These are phyloP conservation scores for Brachyrhaphis roseni DNA, from an alignment of 2,797 vertebrate genomes.

Conservation along the genomic window DNA sequence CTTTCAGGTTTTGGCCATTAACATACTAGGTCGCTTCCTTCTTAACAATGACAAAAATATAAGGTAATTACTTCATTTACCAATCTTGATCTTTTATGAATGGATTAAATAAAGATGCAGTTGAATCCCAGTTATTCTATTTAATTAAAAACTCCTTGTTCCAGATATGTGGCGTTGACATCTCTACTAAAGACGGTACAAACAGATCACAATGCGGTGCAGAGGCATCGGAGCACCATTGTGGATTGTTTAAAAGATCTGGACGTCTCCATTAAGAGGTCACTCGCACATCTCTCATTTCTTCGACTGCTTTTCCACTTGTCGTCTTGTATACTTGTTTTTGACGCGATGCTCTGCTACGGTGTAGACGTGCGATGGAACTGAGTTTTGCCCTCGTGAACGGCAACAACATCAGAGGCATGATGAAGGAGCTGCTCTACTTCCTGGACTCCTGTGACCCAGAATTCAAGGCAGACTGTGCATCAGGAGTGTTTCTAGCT, in stretches of 20 bases:
- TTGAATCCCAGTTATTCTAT: conserved; percentile 5
- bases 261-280: conserved; percentile 99
- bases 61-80: conserved; percentile 77
- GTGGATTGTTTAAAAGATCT: conserved; percentile 99
- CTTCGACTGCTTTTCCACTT: background rate
- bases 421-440: conserved; percentile 99
- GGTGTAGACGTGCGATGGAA: conserved; percentile 94
- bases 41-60: conserved; percentile 99
- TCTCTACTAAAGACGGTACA: conserved; percentile 99
- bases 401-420: conserved; percentile 98
- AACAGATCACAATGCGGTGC: conserved; percentile 98
- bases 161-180: conserved; percentile 97
- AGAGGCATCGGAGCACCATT: conserved; percentile 97
- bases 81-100: background rate
- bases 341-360: conserved; percentile 17
- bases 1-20: conserved; percentile 95
- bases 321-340: conserved; percentile 13
- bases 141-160: conserved; percentile 23
- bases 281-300: conserved; percentile 8
- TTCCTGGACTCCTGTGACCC: conserved; percentile 99
- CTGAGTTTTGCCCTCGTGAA: conserved; percentile 99
- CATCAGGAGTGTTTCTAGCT: conserved; percentile 97
- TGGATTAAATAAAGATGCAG: background rate
- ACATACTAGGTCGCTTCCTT: conserved; percentile 98
- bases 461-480: conserved; percentile 99